A percentile compares a stretch with the other conserved stretches of the same genome.
These are phyloP conservation scores for Lucilia sericata DNA, from an alignment of 1,140 invertebrate genomes.

Conservation along the genomic window DNA sequence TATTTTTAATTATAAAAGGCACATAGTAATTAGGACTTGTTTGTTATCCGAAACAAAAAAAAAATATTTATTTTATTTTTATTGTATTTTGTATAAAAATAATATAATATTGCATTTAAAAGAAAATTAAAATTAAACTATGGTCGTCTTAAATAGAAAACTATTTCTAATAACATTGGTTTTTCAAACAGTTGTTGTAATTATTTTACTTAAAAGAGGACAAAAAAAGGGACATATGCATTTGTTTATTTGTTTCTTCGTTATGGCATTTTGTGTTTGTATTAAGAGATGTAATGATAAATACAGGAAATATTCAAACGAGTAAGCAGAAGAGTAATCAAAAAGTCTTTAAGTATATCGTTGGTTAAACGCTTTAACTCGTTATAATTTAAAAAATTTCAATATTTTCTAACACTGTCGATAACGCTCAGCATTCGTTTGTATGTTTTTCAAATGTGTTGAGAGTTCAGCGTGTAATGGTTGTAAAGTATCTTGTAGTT, in stretches of 20 bases:
- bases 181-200: conserved; percentile 10
- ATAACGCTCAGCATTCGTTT: conserved; percentile 70
- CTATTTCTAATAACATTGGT: conserved; percentile 35
- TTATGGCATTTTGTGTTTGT: conserved; percentile 29
- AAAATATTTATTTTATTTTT: conserved; percentile 12
- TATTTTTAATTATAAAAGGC: not conserved
- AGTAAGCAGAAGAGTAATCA: not conserved
- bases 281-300: conserved; percentile 1
- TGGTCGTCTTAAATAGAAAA: conserved; percentile 14
- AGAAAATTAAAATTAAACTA: conserved; percentile 27
- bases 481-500: conserved; percentile 69
- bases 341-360: conserved; percentile 15
- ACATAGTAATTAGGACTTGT: not conserved
- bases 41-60: not conserved
- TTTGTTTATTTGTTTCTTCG: conserved; percentile 21
- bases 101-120: conserved; percentile 38
- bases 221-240: not conserved
- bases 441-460: conserved; percentile 70
- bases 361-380: not conserved
- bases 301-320: not conserved
- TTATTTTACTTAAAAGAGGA: conserved; percentile 18
- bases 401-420: conserved; percentile 61
- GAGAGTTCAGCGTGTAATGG: conserved; percentile 70
- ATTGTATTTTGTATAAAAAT: conserved; percentile 1
- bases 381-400: no score